phyloP scores from a whole-genome alignment of 2,888 invertebrate genomes.

The Synergus japonicus region DNA sequence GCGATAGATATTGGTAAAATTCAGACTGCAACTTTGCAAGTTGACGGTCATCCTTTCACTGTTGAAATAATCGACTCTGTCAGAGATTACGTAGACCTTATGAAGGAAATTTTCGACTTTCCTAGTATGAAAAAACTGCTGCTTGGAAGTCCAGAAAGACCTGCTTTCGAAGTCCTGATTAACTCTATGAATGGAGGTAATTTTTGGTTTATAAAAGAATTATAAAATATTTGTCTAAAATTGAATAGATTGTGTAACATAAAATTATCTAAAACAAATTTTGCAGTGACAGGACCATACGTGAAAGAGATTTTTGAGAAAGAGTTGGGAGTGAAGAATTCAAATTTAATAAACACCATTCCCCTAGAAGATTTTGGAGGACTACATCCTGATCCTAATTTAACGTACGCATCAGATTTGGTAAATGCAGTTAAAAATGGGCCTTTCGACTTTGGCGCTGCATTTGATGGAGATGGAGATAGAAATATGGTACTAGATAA shows the following conservation, averaged over 20 bases:
- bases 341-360: conserved; percentile 86
- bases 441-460: conserved; percentile 90
- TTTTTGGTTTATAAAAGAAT: conserved; percentile 7
- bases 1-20: conserved; percentile 87
- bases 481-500: conserved; percentile 71
- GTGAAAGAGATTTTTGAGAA: conserved; percentile 92
- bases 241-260: background rate
- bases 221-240: background rate
- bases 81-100: conserved; percentile 90
- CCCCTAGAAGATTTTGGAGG: conserved; percentile 98
- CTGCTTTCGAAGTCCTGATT: conserved; percentile 90
- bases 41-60: conserved; percentile 85
- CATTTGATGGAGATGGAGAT: conserved; percentile 98
- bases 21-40: conserved; percentile 79
- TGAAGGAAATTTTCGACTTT: conserved; percentile 99
- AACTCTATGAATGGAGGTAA: conserved; percentile 97
- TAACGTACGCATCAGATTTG: conserved; percentile 89
- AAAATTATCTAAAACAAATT: conserved; percentile 45
- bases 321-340: conserved; percentile 87
- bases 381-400: conserved; percentile 97
- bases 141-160: conserved; percentile 82
- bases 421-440: conserved; percentile 82
- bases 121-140: conserved; percentile 86
- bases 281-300: conserved; percentile 96
- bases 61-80: conserved; percentile 96